Evolutionary conservation across 2,113 vertebrate species (phyloP), one percentile per base, ranked within the genome.

Genomic region (Arenaria interpres): DNA sequence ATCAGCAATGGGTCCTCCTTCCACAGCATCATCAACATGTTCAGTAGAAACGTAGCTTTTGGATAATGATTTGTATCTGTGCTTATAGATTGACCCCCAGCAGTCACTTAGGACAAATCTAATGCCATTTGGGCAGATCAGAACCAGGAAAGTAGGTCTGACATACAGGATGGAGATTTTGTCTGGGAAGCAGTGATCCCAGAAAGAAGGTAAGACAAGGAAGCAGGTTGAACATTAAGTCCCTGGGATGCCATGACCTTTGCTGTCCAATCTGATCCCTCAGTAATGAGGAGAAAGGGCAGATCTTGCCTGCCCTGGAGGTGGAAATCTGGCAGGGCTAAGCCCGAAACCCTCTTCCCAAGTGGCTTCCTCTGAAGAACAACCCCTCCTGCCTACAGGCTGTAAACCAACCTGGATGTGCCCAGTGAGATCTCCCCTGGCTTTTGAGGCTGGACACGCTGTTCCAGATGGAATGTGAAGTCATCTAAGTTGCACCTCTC

Each of bases 1-100:
- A 81, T 35, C 53, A 87, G 64, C 66, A 77, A 35, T 9, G 37
- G 5, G 13, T 54, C 25, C 43, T 88, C 53, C 23, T 81, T 83
- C 76, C 0, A 0, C 7, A 68, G 32, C 66, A 82, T n/a, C 71
- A 72, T 23, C 35, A 90, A 59, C 4, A n/a, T 1, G 2, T 39
- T 92, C 87, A 85, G 28, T 24, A 87, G 68, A 89, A 96, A 68
- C 13, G 18, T 27, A 53, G 30, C 3, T 60, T 83, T 62, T 69
- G 28, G 56, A 24, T 43, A 84, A 67, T 39, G 2, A 68, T 71
- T 64, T 50, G 18, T 64, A 51, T 48, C 18, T 67, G 14, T 53
- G 63, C 14, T 57, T 85, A 48, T 4, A 9, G 12, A 64, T 68
- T 93, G 57, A 82, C 60, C 8, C 18, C 28, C 63, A 85, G 45